Conservation (phyloP, 1,140 invertebrate genomes). For the Drosophila pallidifrons region DNA sequence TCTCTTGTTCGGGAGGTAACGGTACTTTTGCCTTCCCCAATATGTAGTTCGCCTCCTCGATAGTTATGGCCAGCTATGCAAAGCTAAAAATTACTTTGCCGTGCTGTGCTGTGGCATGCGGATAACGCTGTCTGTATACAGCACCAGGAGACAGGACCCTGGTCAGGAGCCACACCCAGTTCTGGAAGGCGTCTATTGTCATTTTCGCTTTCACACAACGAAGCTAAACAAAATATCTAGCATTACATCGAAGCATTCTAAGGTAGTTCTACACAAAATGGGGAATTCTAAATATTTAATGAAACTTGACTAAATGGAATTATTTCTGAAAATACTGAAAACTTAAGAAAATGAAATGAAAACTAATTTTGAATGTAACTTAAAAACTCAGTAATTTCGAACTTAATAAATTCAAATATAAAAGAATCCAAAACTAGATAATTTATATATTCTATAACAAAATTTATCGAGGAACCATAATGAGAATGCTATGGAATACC, state of each 20-base stretch:
- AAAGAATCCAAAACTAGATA: no score
- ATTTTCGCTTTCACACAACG: slow-evolving; percentile 57
- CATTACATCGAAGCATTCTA: slow-evolving; percentile 31
- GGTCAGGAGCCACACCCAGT: slow-evolving; percentile 58
- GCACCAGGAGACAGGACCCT: background rate
- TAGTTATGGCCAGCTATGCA: slow-evolving; percentile 49
- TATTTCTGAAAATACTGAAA: background rate
- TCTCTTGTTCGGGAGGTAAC: slow-evolving; percentile 45
- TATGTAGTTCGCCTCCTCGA: background rate
- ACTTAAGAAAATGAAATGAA: background rate
- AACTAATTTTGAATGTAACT: background rate
- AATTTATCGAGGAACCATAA: background rate
- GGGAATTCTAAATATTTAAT: background rate
- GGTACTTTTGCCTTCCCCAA: background rate
- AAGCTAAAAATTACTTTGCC: slow-evolving; percentile 60
- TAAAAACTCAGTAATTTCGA: no score
- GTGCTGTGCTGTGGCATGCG: slow-evolving; percentile 58
- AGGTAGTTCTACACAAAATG: background rate
- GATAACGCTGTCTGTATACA: slow-evolving; percentile 24
- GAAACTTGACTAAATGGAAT: background rate
- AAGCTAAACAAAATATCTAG: slow-evolving; percentile 27
- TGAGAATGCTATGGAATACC: no score
- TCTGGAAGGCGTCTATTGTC: slow-evolving; percentile 64
- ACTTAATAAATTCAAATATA: no score
- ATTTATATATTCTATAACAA: background rate